These are phyloP conservation scores for Nanorana parkeri DNA, from an alignment of 2,113 vertebrate genomes.

Conservation along the genomic window DNA sequence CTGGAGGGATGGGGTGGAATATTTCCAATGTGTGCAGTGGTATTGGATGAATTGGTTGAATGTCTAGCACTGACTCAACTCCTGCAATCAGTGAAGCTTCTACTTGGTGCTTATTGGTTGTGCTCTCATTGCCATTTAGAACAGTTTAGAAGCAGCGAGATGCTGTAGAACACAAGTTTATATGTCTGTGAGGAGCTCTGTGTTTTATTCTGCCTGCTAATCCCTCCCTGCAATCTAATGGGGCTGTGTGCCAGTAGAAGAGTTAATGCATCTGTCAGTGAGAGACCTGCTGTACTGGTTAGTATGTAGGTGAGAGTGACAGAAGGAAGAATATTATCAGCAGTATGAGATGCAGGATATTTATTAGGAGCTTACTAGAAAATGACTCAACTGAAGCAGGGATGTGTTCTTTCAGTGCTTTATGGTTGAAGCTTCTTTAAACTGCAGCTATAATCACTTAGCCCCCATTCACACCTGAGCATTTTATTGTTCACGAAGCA, in stretches of 20 bases:
- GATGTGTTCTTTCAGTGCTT: no score
- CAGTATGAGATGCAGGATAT: neutral
- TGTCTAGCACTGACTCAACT: neutral
- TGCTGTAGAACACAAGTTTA: neutral
- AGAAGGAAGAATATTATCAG: neutral
- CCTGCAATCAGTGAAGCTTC: neutral
- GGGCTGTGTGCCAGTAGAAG: neutral
- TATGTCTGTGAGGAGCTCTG: neutral
- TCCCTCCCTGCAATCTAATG: conserved; percentile 33
- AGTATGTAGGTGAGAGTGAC: neutral
- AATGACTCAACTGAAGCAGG: no score
- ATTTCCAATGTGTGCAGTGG: neutral
- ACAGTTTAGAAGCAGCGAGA: neutral
- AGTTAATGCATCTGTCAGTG: conserved; percentile 5
- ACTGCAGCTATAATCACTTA: no score
- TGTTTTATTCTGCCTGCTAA: conserved; percentile 16
- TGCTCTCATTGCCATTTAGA: neutral
- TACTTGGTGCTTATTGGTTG: conserved; percentile 1
- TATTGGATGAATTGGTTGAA: neutral
- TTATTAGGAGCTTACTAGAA: no score
- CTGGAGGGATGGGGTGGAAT: neutral
- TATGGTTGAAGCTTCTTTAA: no score
- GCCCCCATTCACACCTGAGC: no score
- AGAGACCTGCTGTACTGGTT: neutral
- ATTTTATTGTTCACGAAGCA: no score